phyloP scores from a whole-genome alignment of 2,113 vertebrate genomes.

The Lasiurus borealis region DNA sequence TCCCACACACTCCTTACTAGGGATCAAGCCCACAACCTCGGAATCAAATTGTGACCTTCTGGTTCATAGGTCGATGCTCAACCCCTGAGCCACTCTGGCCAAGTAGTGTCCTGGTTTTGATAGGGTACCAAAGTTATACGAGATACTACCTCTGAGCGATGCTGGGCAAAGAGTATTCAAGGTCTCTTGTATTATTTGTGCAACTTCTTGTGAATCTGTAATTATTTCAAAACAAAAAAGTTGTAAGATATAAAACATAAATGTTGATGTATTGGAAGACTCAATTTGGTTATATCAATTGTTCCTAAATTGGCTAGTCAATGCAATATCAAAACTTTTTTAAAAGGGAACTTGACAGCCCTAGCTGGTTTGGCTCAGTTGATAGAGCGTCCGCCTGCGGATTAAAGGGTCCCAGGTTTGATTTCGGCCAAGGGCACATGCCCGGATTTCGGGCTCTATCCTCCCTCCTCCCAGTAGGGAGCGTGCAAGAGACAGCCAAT shows the following conservation, averaged over 20 bases:
- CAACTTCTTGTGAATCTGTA: background rate
- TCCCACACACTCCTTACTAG: background rate
- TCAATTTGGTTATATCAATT: background rate
- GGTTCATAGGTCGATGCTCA: too few relatives aligned
- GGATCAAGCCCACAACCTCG: background rate
- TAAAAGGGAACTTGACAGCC: background rate
- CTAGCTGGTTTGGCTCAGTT: too few relatives aligned
- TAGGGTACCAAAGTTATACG: background rate
- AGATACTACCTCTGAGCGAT: background rate
- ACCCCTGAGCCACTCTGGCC: background rate
- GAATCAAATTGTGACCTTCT: too few relatives aligned
- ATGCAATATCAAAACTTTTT: background rate
- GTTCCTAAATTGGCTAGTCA: background rate
- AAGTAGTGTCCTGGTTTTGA: background rate
- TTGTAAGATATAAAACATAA: background rate
- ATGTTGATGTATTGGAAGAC: background rate
- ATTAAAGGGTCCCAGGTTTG: too few relatives aligned
- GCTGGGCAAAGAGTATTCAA: background rate
- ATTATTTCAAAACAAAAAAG: background rate
- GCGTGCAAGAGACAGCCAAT: too few relatives aligned
- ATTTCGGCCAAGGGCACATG: too few relatives aligned
- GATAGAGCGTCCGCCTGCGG: too few relatives aligned
- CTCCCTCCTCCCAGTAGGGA: too few relatives aligned
- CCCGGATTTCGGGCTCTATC: too few relatives aligned
- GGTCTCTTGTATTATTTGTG: background rate